These are phyloP conservation scores for Dynastes grantii DNA, from an alignment of 2,888 invertebrate genomes.

Conservation along the genomic window DNA sequence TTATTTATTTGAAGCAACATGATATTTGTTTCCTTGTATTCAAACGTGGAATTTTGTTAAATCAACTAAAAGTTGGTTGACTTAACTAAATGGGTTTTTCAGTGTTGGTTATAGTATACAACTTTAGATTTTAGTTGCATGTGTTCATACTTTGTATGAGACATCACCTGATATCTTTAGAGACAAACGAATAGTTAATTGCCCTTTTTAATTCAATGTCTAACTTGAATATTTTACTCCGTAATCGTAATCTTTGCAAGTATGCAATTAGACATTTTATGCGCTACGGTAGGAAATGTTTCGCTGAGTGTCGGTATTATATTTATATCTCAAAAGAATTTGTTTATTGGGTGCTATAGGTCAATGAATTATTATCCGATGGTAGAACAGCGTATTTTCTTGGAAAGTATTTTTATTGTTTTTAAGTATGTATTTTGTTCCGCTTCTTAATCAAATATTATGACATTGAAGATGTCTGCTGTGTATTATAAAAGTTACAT, in stretches of 20 bases:
- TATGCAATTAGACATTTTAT: not conserved
- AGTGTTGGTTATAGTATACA: too few species aligned
- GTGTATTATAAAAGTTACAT: not conserved
- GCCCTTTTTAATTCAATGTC: too few species aligned
- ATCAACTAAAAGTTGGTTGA: too few species aligned
- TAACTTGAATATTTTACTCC: not conserved
- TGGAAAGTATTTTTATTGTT: not conserved
- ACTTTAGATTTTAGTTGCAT: too few species aligned
- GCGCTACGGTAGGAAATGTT: not conserved
- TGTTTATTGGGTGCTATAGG: slow-evolving; percentile 38
- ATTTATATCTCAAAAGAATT: slow-evolving; percentile 18
- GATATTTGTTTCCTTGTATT: too few species aligned
- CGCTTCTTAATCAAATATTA: not conserved
- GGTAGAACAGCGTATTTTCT: not conserved
- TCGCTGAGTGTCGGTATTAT: slow-evolving; percentile 2
- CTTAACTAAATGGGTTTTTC: too few species aligned
- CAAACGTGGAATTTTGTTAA: too few species aligned
- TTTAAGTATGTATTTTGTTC: not conserved
- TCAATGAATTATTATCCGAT: slow-evolving; percentile 33
- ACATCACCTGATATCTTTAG: too few species aligned
- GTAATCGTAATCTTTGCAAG: not conserved
- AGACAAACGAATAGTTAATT: too few species aligned
- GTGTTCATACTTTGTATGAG: too few species aligned
- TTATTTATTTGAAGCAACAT: too few species aligned
- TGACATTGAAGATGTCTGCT: not conserved